phyloP scores from a whole-genome alignment of 2,797 vertebrate genomes.

The Melanotaenia parkinsoni region DNA sequence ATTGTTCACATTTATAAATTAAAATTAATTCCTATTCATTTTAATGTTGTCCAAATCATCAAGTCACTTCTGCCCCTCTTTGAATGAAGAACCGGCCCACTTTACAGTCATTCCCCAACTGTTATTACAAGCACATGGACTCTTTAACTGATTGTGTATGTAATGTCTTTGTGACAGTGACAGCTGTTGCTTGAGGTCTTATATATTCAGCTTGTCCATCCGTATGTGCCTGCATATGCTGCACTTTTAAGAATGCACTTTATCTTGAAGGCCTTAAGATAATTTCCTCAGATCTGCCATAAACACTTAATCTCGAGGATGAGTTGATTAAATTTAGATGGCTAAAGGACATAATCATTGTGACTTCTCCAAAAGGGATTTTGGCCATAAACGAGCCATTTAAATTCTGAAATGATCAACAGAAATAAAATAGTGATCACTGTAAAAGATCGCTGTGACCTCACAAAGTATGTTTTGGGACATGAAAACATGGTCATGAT shows the following conservation, averaged over 20 bases:
- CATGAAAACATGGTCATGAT: not conserved
- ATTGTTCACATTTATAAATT: conserved; percentile 5
- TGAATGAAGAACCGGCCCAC: conserved; percentile 16
- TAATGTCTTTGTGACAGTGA: not conserved
- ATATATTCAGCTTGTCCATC: not conserved
- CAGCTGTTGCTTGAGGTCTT: not conserved
- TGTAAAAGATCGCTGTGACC: not conserved
- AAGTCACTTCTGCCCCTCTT: not conserved
- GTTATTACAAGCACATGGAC: conserved; percentile 2
- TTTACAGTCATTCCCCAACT: not conserved
- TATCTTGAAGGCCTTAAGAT: not conserved
- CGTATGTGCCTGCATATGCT: not conserved
- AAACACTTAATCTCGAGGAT: not conserved
- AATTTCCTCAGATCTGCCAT: not conserved
- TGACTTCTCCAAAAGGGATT: not conserved
- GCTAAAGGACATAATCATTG: not conserved
- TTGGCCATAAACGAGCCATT: not conserved
- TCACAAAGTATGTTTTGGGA: not conserved
- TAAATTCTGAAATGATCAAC: not conserved
- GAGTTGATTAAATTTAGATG: not conserved
- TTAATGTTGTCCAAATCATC: conserved; percentile 11
- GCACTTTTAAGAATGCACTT: not conserved
- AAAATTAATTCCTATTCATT: conserved; percentile 22
- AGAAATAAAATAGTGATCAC: not conserved
- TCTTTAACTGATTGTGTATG: not conserved